Conservation (phyloP, 2,888 invertebrate genomes). For the Volucella inanis region DNA sequence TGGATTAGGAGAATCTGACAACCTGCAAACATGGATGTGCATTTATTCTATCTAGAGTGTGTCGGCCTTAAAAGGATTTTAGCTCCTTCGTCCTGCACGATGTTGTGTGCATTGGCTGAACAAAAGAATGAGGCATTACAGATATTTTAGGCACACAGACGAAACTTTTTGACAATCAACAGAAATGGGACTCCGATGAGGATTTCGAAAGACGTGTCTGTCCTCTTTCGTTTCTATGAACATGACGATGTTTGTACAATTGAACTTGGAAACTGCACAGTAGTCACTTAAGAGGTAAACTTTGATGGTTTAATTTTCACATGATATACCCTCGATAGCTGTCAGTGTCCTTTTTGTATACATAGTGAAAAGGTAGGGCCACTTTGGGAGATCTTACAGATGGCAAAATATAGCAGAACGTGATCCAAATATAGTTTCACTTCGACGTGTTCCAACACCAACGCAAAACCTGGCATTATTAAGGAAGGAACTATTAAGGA, state of each 20-base stretch:
- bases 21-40: conserved; percentile 38
- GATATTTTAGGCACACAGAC: conserved; percentile 20
- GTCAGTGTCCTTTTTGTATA: no score
- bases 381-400: no score
- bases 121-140: conserved; percentile 13
- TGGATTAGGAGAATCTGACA: conserved; percentile 64
- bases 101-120: conserved; percentile 5
- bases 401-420: no score
- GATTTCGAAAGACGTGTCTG: conserved; percentile 5
- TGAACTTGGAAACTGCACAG: conserved; percentile 22
- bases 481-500: no score
- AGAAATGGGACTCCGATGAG: neutral
- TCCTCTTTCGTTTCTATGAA: conserved; percentile 5
- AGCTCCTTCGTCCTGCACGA: conserved; percentile 33
- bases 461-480: no score
- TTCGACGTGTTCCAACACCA: no score
- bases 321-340: no score
- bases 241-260: neutral
- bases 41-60: conserved; percentile 1
- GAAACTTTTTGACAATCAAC: conserved; percentile 12
- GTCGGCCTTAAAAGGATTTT: neutral
- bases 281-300: neutral
- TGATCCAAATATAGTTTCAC: no score
- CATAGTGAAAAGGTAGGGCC: no score
- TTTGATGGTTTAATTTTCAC: conserved; percentile 1